A percentile compares a stretch with the other conserved stretches of the same genome.
These are phyloP conservation scores for Telenomus remus DNA, from an alignment of 1,140 invertebrate species.

Conservation along the genomic window DNA sequence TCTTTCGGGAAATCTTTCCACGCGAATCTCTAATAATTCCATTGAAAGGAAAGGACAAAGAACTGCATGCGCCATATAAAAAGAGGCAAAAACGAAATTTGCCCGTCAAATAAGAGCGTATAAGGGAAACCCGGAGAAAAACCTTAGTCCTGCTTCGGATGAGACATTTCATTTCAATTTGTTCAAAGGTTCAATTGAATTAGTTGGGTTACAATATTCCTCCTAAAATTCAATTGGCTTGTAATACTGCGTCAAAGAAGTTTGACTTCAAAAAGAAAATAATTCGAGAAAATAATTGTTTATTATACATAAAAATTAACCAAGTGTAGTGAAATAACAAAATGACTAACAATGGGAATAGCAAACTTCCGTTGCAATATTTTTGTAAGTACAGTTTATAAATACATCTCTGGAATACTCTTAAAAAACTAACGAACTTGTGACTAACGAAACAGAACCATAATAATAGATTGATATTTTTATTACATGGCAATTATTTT, in stretches of 20 bases:
- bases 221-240: too few species aligned
- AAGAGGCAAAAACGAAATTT: slow-evolving; percentile 40
- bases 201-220: background rate
- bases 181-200: background rate
- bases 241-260: too few species aligned
- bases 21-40: slow-evolving; percentile 60
- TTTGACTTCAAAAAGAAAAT: too few species aligned
- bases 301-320: too few species aligned
- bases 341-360: too few species aligned
- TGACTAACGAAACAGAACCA: slow-evolving; percentile 18
- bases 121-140: slow-evolving; percentile 11
- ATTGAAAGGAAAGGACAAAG: slow-evolving; percentile 52
- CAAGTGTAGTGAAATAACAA: too few species aligned
- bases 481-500: too few species aligned
- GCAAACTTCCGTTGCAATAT: too few species aligned
- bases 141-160: slow-evolving; percentile 1
- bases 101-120: slow-evolving; percentile 29
- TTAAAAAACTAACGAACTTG: slow-evolving; percentile 5
- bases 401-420: too few species aligned
- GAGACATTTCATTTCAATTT: slow-evolving; percentile 13
- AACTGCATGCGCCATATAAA: slow-evolving; percentile 38
- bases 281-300: too few species aligned
- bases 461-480: too few species aligned
- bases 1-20: slow-evolving; percentile 61
- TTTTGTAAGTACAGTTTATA: too few species aligned